A percentile compares a stretch with the other conserved stretches of the same genome.
These are phyloP conservation scores for Pelmatolapia mariae DNA, from an alignment of 2,113 vertebrate species.

Conservation along the genomic window DNA sequence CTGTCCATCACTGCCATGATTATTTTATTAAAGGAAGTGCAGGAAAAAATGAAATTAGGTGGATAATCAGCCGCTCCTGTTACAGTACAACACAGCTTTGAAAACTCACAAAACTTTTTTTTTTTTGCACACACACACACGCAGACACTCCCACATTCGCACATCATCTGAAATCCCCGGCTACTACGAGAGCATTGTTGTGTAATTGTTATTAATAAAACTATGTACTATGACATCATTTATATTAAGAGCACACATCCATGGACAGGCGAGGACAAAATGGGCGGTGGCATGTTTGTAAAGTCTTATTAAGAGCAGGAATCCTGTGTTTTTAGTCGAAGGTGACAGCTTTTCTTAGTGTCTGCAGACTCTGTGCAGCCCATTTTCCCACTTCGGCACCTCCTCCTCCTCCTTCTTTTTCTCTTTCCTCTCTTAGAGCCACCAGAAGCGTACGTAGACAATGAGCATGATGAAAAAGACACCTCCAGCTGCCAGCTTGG, in stretches of 20 bases:
- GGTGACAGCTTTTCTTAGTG: not conserved
- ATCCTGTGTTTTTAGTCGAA: slow-evolving; percentile 30
- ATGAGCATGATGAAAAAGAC: slow-evolving; percentile 99
- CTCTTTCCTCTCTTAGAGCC: slow-evolving; percentile 80
- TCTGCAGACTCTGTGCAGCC: slow-evolving; percentile 13
- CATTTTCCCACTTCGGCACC: slow-evolving; percentile 5
- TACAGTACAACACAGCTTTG: slow-evolving; percentile 6
- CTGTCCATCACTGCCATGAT: not conserved
- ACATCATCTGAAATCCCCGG: not conserved
- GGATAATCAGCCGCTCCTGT: not conserved
- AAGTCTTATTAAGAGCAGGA: slow-evolving; percentile 57
- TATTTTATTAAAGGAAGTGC: not conserved
- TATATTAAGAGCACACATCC: slow-evolving; percentile 38
- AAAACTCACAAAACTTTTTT: slow-evolving; percentile 10
- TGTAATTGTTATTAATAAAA: slow-evolving; percentile 41
- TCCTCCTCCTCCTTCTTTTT: not conserved
- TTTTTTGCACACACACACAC: not conserved
- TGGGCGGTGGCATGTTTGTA: slow-evolving; percentile 25
- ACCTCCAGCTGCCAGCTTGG: slow-evolving; percentile 91
- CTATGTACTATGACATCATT: slow-evolving; percentile 28
- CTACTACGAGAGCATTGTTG: not conserved
- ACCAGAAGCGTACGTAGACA: slow-evolving; percentile 98
- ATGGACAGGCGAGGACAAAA: slow-evolving; percentile 26
- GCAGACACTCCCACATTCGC: not conserved
- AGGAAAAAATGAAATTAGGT: not conserved